These are phyloP conservation scores for Alviniconcha strummeri DNA, from an alignment of 2,888 invertebrate species.

Conservation along the genomic window DNA sequence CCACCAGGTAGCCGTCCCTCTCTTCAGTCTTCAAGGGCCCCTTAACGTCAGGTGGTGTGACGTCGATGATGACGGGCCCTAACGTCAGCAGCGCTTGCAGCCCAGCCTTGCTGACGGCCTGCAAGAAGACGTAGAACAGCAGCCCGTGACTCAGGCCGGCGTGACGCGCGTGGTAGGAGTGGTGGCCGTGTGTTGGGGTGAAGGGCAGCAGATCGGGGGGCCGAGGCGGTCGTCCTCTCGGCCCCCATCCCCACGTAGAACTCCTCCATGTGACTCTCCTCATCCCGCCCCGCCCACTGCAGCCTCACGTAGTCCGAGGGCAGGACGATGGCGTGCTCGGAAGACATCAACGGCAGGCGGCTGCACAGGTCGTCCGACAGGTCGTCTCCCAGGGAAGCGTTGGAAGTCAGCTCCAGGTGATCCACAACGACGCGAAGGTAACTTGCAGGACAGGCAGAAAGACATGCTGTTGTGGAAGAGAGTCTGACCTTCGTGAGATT, in stretches of 20 bases:
- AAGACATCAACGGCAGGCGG: conserved; percentile 23
- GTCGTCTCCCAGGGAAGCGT: conserved; percentile 24
- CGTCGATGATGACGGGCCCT: conserved; percentile 46
- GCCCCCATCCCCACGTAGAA: conserved; percentile 45
- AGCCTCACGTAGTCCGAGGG: conserved; percentile 45
- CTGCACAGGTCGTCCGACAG: conserved; percentile 38
- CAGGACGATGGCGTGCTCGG: conserved; percentile 34
- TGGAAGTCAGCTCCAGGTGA: not conserved
- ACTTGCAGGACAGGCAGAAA: not conserved
- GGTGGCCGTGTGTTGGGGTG: conserved; percentile 21
- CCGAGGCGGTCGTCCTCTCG: conserved; percentile 8
- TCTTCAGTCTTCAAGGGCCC: conserved; percentile 8
- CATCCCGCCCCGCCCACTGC: conserved; percentile 39
- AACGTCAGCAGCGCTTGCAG: conserved; percentile 25
- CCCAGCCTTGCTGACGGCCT: conserved; percentile 42
- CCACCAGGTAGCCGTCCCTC: conserved; percentile 4
- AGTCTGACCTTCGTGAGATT: conserved; percentile 33
- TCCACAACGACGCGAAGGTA: not conserved
- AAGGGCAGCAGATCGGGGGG: conserved; percentile 40
- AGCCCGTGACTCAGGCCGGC: conserved; percentile 37
- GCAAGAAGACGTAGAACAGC: conserved; percentile 41
- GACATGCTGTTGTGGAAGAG: conserved; percentile 15
- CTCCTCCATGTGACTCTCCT: conserved; percentile 44
- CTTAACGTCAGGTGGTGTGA: conserved; percentile 40
- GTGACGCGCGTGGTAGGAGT: conserved; percentile 36